A percentile compares a stretch with the other conserved stretches of the same genome.
These are phyloP conservation scores for Naso thynnoides DNA, from an alignment of 2,797 vertebrate species.

Conservation along the genomic window DNA sequence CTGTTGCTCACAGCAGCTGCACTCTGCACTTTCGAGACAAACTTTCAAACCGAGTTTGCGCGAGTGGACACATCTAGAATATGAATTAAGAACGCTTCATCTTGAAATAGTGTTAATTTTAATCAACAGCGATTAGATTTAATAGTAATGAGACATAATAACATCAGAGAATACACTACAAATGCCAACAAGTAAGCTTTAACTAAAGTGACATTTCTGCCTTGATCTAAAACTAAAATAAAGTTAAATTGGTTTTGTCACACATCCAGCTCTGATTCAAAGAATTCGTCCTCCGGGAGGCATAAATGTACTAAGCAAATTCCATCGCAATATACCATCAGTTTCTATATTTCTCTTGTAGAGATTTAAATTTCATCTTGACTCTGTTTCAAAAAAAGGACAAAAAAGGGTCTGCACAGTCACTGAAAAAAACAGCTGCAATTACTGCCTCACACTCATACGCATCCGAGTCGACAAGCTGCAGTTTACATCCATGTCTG, in stretches of 20 bases:
- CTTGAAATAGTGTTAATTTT: background rate
- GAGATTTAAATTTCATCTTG: background rate
- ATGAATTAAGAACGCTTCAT: background rate
- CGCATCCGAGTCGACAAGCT: too few relatives aligned
- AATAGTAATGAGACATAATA: background rate
- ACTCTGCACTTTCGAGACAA: too few relatives aligned
- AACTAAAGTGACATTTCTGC: background rate
- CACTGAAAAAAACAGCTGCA: background rate
- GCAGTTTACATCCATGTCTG: too few relatives aligned
- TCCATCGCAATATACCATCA: background rate
- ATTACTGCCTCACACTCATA: too few relatives aligned
- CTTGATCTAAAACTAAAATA: background rate
- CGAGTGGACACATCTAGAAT: background rate
- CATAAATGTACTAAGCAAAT: background rate
- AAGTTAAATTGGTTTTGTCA: background rate
- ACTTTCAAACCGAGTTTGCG: conserved; percentile 1
- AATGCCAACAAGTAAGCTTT: background rate
- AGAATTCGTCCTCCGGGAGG: background rate
- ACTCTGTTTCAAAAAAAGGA: background rate
- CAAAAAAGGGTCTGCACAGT: background rate
- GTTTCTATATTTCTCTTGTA: conserved; percentile 1
- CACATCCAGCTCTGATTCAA: conserved; percentile 1
- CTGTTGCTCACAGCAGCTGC: conserved; percentile 28
- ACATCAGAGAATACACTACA: background rate
- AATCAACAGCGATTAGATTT: background rate